phyloP scores from a whole-genome alignment of 2,888 invertebrate species.

The Orchesella flavescens region DNA sequence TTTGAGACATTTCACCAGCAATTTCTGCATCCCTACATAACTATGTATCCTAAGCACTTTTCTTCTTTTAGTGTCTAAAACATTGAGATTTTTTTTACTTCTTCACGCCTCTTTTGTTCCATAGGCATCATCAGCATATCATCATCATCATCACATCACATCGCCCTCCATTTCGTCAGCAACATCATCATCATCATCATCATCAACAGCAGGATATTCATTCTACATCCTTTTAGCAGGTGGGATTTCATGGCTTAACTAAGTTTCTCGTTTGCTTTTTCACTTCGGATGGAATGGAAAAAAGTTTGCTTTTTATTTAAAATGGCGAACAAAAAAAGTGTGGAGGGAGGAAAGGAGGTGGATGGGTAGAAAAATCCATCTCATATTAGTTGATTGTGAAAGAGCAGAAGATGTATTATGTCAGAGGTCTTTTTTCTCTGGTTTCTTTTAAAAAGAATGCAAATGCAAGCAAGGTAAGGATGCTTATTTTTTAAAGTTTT shows the following conservation, averaged over 20 bases:
- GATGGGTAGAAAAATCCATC: conserved; percentile 18
- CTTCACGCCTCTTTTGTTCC: conserved; percentile 51
- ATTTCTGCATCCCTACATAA: conserved; percentile 13
- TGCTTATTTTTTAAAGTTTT: no score
- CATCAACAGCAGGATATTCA: conserved; percentile 45
- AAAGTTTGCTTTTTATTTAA: conserved; percentile 17
- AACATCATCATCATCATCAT: conserved; percentile 59
- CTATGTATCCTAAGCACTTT: background rate
- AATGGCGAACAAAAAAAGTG: background rate
- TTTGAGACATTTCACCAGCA: conserved; percentile 49
- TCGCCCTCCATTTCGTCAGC: conserved; percentile 51
- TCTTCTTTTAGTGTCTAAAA: background rate
- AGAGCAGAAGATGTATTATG: conserved; percentile 40
- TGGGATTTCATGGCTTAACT: conserved; percentile 60
- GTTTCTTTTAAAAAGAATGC: no score
- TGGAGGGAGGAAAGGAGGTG: conserved; percentile 16
- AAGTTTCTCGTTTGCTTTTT: conserved; percentile 44
- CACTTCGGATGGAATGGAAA: conserved; percentile 22
- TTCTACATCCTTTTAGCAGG: conserved; percentile 52
- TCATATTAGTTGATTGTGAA: background rate
- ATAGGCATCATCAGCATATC: conserved; percentile 35
- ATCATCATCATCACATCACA: conserved; percentile 26
- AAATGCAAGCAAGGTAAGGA: no score
- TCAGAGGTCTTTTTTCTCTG: background rate
- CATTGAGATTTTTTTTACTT: conserved; percentile 19